Base-by-base conservation (phyloP, 2,888 invertebrate genomes). In the Drosophila prostipennis region DNA sequence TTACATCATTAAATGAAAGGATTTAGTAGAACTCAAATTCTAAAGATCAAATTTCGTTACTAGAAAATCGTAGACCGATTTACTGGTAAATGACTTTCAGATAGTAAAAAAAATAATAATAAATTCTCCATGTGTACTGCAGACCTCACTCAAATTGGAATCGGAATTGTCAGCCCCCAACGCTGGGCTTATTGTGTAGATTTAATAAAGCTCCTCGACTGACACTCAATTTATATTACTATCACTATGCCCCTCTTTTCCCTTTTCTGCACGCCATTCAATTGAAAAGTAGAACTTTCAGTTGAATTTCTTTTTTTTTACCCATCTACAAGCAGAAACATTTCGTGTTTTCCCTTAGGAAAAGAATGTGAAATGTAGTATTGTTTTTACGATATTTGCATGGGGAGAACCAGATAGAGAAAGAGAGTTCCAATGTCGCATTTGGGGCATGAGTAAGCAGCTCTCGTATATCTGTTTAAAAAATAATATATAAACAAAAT, bases 171-270 rank as follows among this genome's bases (percentile, higher is more conserved):
- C 60, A 59, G 63, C 73, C 70, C 51, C 63, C 74, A 72, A 32
- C 72, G 36, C 53, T 61, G 43, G 37, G 64, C 53, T 73, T 81
- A 69, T 82, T 80, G 69, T 78, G 87, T 78, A 80, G 71, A 87
- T 84, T 83, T 89, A 83, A 89, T 83, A 84, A 70, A 70, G 55
- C 57, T 58, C 36, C 68, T 51, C 61, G 3, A 32, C 72, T 72
- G 71, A 72, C 70, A 70, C 65, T 73, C 49, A 70, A 70, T 73
- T 70, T 61, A 36, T 37, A 48, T 49, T 52, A 57, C 36, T 23
- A 23, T 11, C 42, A 13, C 14, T 11, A 23, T 42, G 40, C 53
- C 46, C 65, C 43, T 32, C 39, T 60, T 39, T 34, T 60, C 58
- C 48, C 51, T 51, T 58, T 37, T 29, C 48, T 16, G 59, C 60